These are phyloP conservation scores for Gymnocypris eckloni DNA, from an alignment of 2,797 vertebrate genomes.

Conservation along the genomic window DNA sequence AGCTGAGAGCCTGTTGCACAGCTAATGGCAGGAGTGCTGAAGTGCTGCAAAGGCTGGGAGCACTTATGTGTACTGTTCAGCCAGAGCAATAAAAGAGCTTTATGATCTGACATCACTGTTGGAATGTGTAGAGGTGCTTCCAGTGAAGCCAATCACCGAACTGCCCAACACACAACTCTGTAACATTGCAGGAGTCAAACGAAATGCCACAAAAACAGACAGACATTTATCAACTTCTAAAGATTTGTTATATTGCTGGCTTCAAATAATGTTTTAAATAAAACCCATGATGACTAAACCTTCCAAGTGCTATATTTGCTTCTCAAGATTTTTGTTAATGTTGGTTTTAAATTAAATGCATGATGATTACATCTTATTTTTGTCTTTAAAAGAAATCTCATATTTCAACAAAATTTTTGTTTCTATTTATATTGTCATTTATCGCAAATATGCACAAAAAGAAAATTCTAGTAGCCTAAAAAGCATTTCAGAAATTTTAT, in stretches of 20 bases:
- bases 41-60: conserved; percentile 65
- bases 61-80: conserved; percentile 61
- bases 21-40: conserved; percentile 64
- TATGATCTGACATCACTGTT: conserved; percentile 71
- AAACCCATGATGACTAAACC: not conserved
- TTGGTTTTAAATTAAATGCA: not conserved
- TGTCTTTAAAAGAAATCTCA: not conserved
- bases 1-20: conserved; percentile 57
- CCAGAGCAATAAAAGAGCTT: conserved; percentile 66
- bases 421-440: not conserved
- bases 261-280: not conserved
- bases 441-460: not conserved
- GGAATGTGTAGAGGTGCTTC: conserved; percentile 59
- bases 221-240: not conserved
- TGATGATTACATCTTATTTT: not conserved
- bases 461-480: not conserved
- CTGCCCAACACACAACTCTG: conserved; percentile 42
- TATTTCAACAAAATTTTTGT: not conserved
- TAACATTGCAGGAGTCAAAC: conserved; percentile 17
- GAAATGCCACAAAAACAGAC: conserved; percentile 13
- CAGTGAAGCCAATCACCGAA: conserved; percentile 51
- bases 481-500: not conserved
- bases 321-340: not conserved
- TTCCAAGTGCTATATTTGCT: not conserved
- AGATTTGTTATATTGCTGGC: not conserved